phyloP scores from a whole-genome alignment of 2,888 invertebrate genomes.

The Lottia scabra region DNA sequence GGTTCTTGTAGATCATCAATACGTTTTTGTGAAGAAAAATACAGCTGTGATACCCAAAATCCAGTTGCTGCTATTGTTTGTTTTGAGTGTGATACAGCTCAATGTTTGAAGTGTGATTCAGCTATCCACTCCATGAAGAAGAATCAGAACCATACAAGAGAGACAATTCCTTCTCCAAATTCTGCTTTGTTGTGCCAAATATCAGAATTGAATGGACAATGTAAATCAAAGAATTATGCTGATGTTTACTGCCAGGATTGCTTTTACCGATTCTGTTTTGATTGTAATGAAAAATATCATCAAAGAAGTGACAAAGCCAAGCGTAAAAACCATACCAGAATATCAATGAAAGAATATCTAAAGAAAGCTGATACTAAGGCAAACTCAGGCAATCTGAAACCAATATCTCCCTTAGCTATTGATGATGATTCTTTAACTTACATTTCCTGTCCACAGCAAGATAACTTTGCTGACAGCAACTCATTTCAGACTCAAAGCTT shows the following conservation, averaged over 20 bases:
- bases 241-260: conserved; percentile 67
- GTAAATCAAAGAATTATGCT: conserved; percentile 63
- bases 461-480: conserved; percentile 14
- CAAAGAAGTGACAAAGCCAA: conserved; percentile 36
- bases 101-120: conserved; percentile 65
- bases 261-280: conserved; percentile 59
- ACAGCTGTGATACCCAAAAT: conserved; percentile 55
- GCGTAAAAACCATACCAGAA: conserved; percentile 35
- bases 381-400: conserved; percentile 42
- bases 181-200: not conserved
- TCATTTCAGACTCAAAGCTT: conserved; percentile 30
- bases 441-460: conserved; percentile 55
- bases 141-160: conserved; percentile 3
- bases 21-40: conserved; percentile 60
- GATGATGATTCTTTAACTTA: conserved; percentile 58
- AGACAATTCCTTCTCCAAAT: not conserved
- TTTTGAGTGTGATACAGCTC: conserved; percentile 64
- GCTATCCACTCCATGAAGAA: conserved; percentile 59
- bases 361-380: conserved; percentile 41
- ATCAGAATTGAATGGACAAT: conserved; percentile 31
- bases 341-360: conserved; percentile 31
- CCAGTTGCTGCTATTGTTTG: conserved; percentile 62
- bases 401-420: conserved; percentile 47
- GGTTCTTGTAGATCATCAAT: conserved; percentile 47
- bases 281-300: conserved; percentile 62